Conservation (phyloP, 2,888 invertebrate species). For the Hyposoter dolosus region DNA sequence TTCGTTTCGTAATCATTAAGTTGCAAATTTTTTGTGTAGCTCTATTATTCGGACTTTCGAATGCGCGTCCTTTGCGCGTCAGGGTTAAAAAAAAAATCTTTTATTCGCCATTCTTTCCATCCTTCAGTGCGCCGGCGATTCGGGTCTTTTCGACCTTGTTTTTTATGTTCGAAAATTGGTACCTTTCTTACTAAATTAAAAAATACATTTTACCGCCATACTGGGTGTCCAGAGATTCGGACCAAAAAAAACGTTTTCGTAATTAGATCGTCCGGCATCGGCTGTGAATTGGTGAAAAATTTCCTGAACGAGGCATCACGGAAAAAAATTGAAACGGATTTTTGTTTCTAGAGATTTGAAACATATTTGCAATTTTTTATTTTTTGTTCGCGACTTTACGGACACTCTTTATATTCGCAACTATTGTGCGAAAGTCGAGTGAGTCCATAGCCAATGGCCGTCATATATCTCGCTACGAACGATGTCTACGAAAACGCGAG, state of each 20-base stretch:
- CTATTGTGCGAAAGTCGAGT: constrained; percentile 24
- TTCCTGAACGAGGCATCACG: neutral
- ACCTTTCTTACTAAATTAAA: neutral
- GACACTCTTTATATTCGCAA: neutral
- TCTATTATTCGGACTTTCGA: neutral
- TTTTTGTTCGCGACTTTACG: neutral
- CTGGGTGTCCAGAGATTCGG: neutral
- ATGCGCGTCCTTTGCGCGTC: neutral
- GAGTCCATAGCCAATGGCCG: constrained; percentile 42
- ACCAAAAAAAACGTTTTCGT: neutral
- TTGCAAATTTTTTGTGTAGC: neutral
- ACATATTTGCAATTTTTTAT: neutral
- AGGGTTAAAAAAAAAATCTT: neutral
- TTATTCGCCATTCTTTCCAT: neutral
- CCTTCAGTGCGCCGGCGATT: neutral
- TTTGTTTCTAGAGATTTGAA: neutral
- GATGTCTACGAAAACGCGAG: constrained; percentile 53
- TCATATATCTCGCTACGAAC: constrained; percentile 22
- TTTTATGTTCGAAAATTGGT: constrained; percentile 26
- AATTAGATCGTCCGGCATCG: neutral
- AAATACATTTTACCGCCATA: neutral
- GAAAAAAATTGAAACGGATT: neutral
- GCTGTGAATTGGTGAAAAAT: neutral
- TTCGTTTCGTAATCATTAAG: neutral
- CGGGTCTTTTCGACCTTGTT: neutral